Conservation (phyloP, 2,888 invertebrate genomes). For the Subacronicta megacephala region DNA sequence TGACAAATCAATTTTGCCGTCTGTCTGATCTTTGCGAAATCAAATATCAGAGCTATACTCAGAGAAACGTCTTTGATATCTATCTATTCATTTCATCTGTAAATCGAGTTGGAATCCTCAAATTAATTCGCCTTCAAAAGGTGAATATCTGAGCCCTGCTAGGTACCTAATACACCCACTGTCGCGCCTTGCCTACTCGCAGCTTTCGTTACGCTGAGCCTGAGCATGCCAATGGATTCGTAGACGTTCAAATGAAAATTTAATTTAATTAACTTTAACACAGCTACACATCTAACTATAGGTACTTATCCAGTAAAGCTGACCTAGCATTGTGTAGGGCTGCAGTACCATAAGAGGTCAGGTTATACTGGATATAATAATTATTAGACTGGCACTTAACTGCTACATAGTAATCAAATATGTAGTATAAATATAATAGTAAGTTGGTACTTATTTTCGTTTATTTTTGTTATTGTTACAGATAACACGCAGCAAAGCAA, state of each 20-base stretch:
- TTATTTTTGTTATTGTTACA: constrained; percentile 64
- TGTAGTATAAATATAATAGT: too few relatives aligned
- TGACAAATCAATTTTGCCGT: constrained; percentile 62
- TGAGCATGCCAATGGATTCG: background rate
- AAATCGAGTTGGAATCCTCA: constrained; percentile 68
- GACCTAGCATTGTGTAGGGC: too few relatives aligned
- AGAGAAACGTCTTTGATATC: constrained; percentile 68
- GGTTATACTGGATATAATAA: too few relatives aligned
- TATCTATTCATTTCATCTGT: constrained; percentile 66
- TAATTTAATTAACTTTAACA: background rate
- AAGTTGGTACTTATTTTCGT: too few relatives aligned
- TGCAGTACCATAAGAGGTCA: too few relatives aligned
- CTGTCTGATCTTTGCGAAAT: constrained; percentile 62
- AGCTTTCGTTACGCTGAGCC: background rate
- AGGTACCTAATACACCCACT: constrained; percentile 41
- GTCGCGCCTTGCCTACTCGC: constrained; percentile 17
- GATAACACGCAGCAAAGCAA: constrained; percentile 57
- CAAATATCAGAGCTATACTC: constrained; percentile 65
- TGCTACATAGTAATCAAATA: background rate
- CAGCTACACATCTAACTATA: too few relatives aligned
- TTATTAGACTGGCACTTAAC: too few relatives aligned
- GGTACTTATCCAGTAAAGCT: too few relatives aligned
- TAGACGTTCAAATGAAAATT: background rate
- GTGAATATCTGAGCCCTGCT: constrained; percentile 57
- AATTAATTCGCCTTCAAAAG: constrained; percentile 70